Conservation (phyloP, 2,888 invertebrate species). For the Parasteatoda lunata region DNA sequence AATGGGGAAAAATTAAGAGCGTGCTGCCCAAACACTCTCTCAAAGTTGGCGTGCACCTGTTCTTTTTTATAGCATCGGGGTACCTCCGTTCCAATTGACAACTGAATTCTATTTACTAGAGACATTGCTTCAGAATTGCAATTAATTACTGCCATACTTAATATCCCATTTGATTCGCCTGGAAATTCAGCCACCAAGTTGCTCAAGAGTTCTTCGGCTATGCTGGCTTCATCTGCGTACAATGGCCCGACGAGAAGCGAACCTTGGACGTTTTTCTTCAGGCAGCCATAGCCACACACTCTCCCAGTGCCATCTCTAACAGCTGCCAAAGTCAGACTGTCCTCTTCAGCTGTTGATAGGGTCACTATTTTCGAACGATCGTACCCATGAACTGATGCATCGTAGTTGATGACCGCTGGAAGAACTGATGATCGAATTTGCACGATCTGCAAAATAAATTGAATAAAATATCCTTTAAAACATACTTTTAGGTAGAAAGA, state of each 20-base stretch:
- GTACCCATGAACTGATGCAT: conserved; percentile 58
- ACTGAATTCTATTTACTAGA: conserved; percentile 62
- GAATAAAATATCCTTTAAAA: too few species aligned
- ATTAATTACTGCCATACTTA: conserved; percentile 66
- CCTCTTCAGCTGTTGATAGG: conserved; percentile 42
- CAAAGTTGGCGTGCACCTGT: conserved; percentile 63
- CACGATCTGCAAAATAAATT: conserved; percentile 15
- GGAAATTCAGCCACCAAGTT: conserved; percentile 47
- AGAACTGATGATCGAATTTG: conserved; percentile 46
- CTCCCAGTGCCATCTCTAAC: conserved; percentile 29
- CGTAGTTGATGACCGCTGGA: conserved; percentile 58
- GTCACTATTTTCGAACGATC: conserved; percentile 54
- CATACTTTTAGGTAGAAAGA: too few species aligned
- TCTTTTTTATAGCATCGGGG: conserved; percentile 67
- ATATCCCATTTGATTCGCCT: conserved; percentile 15
- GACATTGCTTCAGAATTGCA: conserved; percentile 67
- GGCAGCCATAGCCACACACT: conserved; percentile 59
- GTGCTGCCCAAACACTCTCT: conserved; percentile 69
- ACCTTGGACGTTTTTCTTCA: conserved; percentile 49
- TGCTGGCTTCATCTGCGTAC: conserved; percentile 49
- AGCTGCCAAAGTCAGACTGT: conserved; percentile 35
- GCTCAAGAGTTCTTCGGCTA: conserved; percentile 40
- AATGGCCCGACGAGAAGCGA: conserved; percentile 53
- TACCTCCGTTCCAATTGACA: conserved; percentile 63
- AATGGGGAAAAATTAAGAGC: conserved; percentile 70